These are phyloP conservation scores for Heteropelma amictum DNA, from an alignment of 2,888 invertebrate genomes.

Conservation along the genomic window DNA sequence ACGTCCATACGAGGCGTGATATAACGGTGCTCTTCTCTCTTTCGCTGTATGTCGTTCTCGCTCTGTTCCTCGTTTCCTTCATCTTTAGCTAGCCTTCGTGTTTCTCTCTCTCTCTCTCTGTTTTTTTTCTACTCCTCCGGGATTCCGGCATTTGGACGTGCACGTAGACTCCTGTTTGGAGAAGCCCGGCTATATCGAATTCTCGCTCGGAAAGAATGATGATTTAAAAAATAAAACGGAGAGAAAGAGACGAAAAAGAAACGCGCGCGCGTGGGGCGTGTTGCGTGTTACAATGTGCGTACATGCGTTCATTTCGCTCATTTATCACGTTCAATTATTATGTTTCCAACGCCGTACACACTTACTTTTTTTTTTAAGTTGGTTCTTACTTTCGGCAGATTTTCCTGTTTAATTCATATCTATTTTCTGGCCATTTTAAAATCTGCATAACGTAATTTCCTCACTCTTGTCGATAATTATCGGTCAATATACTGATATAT, in stretches of 20 bases:
- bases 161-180: constrained; percentile 57
- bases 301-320: constrained; percentile 24
- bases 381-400: too few species aligned
- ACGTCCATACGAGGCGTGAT: constrained; percentile 55
- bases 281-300: constrained; percentile 56
- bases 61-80: constrained; percentile 22
- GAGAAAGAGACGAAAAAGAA: constrained; percentile 27
- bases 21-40: constrained; percentile 67
- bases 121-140: constrained; percentile 41
- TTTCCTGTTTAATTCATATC: too few species aligned
- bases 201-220: constrained; percentile 47
- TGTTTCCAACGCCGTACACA: neutral
- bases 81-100: constrained; percentile 29
- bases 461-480: neutral
- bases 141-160: constrained; percentile 58
- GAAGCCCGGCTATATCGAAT: constrained; percentile 61
- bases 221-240: constrained; percentile 22
- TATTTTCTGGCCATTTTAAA: too few species aligned
- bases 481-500: neutral
- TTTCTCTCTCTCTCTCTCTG: constrained; percentile 25
- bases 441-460: too few species aligned
- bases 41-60: constrained; percentile 33
- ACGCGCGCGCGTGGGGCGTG: constrained; percentile 58
- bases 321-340: neutral
- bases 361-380: neutral